A percentile compares a stretch with the other conserved stretches of the same genome.
Conservation (phyloP, 2,888 invertebrate genomes). For the Galerucella calmariensis region DNA sequence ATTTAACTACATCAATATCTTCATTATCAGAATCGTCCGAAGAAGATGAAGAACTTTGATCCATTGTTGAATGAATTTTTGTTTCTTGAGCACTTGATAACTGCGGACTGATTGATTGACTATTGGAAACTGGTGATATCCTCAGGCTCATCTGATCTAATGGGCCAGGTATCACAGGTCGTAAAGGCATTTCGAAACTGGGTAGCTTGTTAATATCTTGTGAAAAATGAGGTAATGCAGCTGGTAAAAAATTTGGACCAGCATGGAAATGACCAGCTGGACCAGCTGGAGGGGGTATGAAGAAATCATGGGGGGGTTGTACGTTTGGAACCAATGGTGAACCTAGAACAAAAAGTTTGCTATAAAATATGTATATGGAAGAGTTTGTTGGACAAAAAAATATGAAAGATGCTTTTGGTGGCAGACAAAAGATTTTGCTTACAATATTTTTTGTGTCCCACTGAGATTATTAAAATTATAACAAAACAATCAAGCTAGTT, state of each 20-base stretch:
- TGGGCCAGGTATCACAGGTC: slow-evolving; percentile 55
- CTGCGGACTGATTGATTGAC: slow-evolving; percentile 69
- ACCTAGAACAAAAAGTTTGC: slow-evolving; percentile 42
- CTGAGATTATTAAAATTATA: too few species aligned
- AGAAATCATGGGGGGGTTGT: slow-evolving; percentile 48
- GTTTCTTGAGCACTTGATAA: slow-evolving; percentile 64
- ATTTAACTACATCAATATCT: slow-evolving; percentile 80
- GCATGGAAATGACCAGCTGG: slow-evolving; percentile 53
- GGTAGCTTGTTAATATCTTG: slow-evolving; percentile 53
- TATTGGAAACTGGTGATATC: slow-evolving; percentile 69
- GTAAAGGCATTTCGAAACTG: slow-evolving; percentile 54
- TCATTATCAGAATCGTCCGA: slow-evolving; percentile 77
- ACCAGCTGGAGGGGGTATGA: slow-evolving; percentile 62
- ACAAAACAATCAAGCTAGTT: too few species aligned
- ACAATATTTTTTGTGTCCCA: too few species aligned
- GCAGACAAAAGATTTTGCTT: too few species aligned
- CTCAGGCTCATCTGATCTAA: slow-evolving; percentile 61
- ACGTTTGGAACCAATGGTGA: slow-evolving; percentile 38
- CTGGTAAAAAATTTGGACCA: slow-evolving; percentile 50
- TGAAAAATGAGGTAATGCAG: slow-evolving; percentile 43
- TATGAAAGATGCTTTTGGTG: too few species aligned
- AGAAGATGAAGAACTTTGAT: slow-evolving; percentile 67
- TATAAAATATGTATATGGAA: too few species aligned
- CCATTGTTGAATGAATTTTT: slow-evolving; percentile 73
- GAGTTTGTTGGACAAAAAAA: too few species aligned